These are phyloP conservation scores for Chaitophorus viminalis DNA, from an alignment of 2,888 invertebrate species.

Conservation along the genomic window DNA sequence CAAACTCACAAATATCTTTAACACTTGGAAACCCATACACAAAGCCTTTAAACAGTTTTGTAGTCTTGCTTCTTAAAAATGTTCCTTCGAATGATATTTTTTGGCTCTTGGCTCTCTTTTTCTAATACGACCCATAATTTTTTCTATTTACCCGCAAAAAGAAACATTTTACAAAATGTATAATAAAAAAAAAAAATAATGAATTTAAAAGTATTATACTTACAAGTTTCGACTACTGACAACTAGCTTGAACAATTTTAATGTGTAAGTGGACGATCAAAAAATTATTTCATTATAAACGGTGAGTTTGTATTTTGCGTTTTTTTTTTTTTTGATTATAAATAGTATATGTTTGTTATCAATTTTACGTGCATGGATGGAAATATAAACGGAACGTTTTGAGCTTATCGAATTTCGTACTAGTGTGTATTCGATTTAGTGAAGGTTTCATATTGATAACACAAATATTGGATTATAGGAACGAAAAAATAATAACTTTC, in stretches of 20 bases:
- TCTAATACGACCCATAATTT: background rate
- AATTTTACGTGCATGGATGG: background rate
- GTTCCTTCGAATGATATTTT: background rate
- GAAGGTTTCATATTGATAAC: constrained; percentile 17
- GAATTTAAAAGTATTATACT: constrained; percentile 10
- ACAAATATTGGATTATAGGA: background rate
- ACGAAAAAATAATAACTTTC: background rate
- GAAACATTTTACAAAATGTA: constrained; percentile 1
- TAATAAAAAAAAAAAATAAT: background rate
- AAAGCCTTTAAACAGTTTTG: constrained; percentile 10
- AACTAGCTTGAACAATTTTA: background rate
- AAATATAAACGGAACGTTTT: background rate
- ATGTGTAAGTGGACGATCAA: background rate
- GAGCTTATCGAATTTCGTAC: constrained; percentile 4
- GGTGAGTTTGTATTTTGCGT: background rate
- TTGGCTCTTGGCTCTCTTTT: constrained; percentile 7
- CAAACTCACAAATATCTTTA: constrained; percentile 21
- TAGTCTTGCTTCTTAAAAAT: constrained; percentile 9
- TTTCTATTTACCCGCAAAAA: constrained; percentile 13
- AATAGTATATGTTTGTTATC: constrained; percentile 5
- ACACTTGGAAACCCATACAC: constrained; percentile 15
- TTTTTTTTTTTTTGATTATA: background rate
- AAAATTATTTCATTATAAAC: constrained; percentile 8
- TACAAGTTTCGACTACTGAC: background rate
- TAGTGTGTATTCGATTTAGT: constrained; percentile 10